A percentile compares a stretch with the other conserved stretches of the same genome.
Evolutionary conservation across 2,113 vertebrate species (phyloP).

Genomic region (Oreochromis aureus): DNA sequence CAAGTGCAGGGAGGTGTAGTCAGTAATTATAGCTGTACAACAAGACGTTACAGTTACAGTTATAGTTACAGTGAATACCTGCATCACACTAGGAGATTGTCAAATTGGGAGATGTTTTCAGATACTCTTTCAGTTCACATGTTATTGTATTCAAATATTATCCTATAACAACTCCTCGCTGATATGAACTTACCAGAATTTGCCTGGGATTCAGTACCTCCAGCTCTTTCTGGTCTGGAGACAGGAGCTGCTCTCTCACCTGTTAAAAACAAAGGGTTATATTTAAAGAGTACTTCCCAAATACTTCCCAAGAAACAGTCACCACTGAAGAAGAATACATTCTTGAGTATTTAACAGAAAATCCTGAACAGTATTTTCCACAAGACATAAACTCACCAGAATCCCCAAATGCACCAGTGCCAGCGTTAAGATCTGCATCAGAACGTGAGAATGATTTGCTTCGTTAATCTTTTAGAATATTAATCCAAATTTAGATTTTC

Average conservation of each 20-base stretch:
- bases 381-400: constrained; percentile 11
- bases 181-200: background rate
- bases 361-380: background rate
- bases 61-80: background rate
- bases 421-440: background rate
- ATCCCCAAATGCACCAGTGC: background rate
- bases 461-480: rapidly evolving
- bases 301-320: background rate
- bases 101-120: background rate
- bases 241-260: background rate
- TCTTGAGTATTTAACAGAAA: background rate
- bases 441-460: background rate
- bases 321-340: background rate
- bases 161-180: rapidly evolving
- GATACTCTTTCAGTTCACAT: background rate
- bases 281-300: background rate
- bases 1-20: background rate
- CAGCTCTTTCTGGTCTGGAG: background rate
- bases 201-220: background rate
- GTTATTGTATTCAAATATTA: background rate
- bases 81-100: background rate
- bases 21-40: background rate
- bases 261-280: background rate
- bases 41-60: too few relatives aligned
- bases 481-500: rapidly evolving